phyloP scores from a whole-genome alignment of 2,113 vertebrate genomes.

The Bubo bubo region DNA sequence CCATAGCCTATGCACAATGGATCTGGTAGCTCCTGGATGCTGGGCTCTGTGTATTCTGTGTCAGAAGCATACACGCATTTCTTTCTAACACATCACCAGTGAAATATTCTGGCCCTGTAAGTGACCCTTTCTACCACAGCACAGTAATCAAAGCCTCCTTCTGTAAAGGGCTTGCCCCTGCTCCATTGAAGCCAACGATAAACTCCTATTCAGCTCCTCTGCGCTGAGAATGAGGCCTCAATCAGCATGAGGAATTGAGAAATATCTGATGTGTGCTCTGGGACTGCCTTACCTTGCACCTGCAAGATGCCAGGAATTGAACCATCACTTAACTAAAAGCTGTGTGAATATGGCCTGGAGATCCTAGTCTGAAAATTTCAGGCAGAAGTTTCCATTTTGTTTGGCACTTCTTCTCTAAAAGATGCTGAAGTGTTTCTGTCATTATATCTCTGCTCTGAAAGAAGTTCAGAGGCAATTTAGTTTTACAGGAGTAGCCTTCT shows the following conservation, averaged over 20 bases:
- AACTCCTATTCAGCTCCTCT: not conserved
- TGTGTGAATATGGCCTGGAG: not conserved
- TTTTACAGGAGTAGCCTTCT: not conserved
- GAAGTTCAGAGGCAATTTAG: not conserved
- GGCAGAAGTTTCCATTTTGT: not conserved
- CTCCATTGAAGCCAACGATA: not conserved
- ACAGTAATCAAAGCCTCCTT: not conserved
- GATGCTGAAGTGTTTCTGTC: not conserved
- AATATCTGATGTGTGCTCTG: not conserved
- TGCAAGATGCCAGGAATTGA: not conserved
- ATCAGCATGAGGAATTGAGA: not conserved
- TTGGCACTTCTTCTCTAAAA: not conserved
- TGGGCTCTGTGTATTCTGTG: not conserved
- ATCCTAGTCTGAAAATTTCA: not conserved
- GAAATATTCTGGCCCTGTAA: not conserved
- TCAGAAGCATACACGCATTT: not conserved
- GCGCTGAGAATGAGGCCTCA: not conserved
- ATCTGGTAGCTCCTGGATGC: not conserved
- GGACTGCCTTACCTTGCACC: not conserved
- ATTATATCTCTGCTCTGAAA: not conserved
- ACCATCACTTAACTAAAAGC: not conserved
- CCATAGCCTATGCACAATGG: not conserved
- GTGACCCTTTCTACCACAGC: not conserved
- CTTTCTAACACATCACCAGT: not conserved
- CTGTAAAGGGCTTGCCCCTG: not conserved